A percentile compares a stretch with the other conserved stretches of the same genome.
phyloP scores from a whole-genome alignment of 2,113 vertebrate genomes.

The Desmodus rotundus region DNA sequence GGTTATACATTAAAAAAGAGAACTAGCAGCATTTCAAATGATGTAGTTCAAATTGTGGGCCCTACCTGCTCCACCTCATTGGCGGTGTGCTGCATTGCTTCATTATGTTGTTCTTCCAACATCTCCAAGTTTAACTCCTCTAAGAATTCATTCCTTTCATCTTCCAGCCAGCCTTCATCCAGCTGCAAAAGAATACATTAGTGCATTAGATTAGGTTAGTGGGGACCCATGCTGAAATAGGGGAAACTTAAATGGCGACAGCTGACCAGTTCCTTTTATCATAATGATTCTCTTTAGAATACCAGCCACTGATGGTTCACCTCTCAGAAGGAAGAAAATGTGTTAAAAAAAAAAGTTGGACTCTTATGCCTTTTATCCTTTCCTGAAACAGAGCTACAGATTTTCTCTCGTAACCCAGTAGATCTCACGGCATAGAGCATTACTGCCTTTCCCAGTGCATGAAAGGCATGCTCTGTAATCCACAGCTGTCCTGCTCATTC shows the following conservation, averaged over 20 bases:
- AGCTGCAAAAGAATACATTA: slow-evolving; percentile 87
- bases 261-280: slow-evolving; percentile 79
- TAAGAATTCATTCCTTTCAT: slow-evolving; percentile 97
- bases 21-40: slow-evolving; percentile 31
- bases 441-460: slow-evolving; percentile 77
- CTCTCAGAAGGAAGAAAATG: slow-evolving; percentile 71
- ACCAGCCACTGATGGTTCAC: slow-evolving; percentile 60
- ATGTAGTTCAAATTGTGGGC: slow-evolving; percentile 9
- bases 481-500: slow-evolving; percentile 74
- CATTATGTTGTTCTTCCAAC: slow-evolving; percentile 93
- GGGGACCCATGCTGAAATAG: slow-evolving; percentile 74
- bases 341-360: slow-evolving; percentile 43
- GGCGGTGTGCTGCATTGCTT: slow-evolving; percentile 86
- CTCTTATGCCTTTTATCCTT: slow-evolving; percentile 79
- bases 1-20: slow-evolving; percentile 39
- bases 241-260: slow-evolving; percentile 73
- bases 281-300: slow-evolving; percentile 80
- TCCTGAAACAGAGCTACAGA: slow-evolving; percentile 77
- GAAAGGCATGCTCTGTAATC: slow-evolving; percentile 67
- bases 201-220: slow-evolving; percentile 75
- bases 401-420: slow-evolving; percentile 78
- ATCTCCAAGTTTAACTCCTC: slow-evolving; percentile 97
- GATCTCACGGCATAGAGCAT: slow-evolving; percentile 73
- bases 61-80: slow-evolving; percentile 88
- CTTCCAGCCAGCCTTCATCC: slow-evolving; percentile 97